Evolutionary conservation across 2,797 vertebrate species (phyloP), one percentile per base, ranked within the genome.

Genomic region (Liasis olivaceus): DNA sequence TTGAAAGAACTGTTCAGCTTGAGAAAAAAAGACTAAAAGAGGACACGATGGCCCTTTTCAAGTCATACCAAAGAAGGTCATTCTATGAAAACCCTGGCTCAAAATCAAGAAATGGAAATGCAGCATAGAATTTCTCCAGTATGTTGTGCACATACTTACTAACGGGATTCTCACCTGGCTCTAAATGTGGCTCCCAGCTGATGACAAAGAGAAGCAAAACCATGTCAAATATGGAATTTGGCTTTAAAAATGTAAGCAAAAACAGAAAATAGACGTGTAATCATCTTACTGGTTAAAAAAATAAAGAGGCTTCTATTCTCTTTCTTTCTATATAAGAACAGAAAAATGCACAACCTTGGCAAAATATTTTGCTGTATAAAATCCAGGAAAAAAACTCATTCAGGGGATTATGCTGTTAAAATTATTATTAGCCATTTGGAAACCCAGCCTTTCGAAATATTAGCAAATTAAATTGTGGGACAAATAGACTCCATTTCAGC

Each of bases 231-330:
- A 84, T 9, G 28, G 62, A 5, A 31, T 93, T 93, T 64, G 14
- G 6, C 4, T 12, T 95, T 69, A 91, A 95, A 92, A 1, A 66
- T 91, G 91, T 0, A 5, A 15, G 28, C 89, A 94, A 92, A 94
- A 60, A 93, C 2, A 24, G 26, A 58, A 93, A 93, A 12, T 17
- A 31, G 2, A 4, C 36, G 94, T 95, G 22, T 20, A 93, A 58
- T 66, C 12, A 91, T 62, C 72, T 89, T 58, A 28, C 4, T 5
- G n/a, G 47, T 90, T 91, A 91, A 88, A 72, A n/a, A 5, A 9
- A 92, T 91, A 47, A 56, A 66, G 22, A 28, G 58, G 42, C 13
- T 72, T 42, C 6, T 60, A 36, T 54, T n/a, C 4, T 84, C 28
- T 24, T 66, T 59, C 91, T 88, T 54, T 69, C 24, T 42, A 17